Base-by-base conservation (phyloP, 2,797 vertebrate species). In the Odontamblyopus rebecca region DNA sequence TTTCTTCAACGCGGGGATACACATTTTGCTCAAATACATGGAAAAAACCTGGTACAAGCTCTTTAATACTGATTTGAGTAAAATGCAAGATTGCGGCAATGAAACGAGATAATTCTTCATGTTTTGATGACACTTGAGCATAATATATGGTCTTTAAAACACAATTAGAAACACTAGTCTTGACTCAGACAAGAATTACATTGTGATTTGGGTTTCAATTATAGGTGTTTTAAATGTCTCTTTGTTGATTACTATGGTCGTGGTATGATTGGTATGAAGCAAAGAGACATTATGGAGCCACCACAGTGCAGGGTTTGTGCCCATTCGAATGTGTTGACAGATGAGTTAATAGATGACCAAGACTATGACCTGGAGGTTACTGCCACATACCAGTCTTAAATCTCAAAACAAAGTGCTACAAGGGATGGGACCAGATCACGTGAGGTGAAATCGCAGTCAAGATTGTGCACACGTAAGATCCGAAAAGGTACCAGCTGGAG, bases 271-370 rank as follows among this genome's bases (percentile, higher is more conserved):
- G 16, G 27, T 41, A 11, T 23, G 50, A 48, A 48, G 57, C 7
- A 66, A 66, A 61, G 60, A 73, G 78, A 87, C 84, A 59, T 50
- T 35, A 48, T 0, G 38, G 80, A 82, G 81, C 81, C 80, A 48
- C 67, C 64, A 67, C 38, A 26, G 79, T 56, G 35, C n/a, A 8
- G 61, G 63, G 71, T 66, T 38, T 67, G 69, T 78, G 51, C 48
- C 41, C 48, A 73, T 19, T 71, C 29, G 0, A 63, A 72, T 18
- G 3, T 89, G 86, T 86, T 88, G 87, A 91, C 83, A 75, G 85
- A 82, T 79, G 71, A 84, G 87, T 89, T 90, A 89, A 90, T 91
- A 74, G 75, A 77, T 88, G 80, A 89, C 85, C 64, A 77, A 48
- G 66, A 63, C 75, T 9, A 13, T 79, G 83, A 82, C 84, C 82